Evolutionary conservation across 2,113 vertebrate genomes (phyloP), one percentile per base, ranked within the genome.

Genomic region (Corvus moneduloides): DNA sequence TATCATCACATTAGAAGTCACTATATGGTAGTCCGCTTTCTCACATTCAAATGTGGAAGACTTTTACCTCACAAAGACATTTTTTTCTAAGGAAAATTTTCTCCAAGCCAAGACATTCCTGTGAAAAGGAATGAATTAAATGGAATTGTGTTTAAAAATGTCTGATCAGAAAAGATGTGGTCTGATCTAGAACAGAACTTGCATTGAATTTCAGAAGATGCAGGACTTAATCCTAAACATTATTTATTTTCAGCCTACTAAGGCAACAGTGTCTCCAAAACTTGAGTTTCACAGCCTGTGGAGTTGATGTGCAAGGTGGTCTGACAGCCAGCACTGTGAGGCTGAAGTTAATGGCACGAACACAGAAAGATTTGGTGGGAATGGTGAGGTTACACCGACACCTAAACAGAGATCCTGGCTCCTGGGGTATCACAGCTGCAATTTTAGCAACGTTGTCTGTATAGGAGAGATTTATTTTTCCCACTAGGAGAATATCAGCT

Each of bases 131-230:
- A 66, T 68, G 0, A 49, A 90, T 69, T 66, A 64, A 77, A 26
- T 59, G 43, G 15, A 30, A 86, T 35, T 56, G 24, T 17, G 44
- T 72, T 84, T 75, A 24, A 69, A 84, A 56, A 86, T 24, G 4
- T 44, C 71, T 87, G n/a, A 43, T 77, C 33, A 17, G 62, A 77
- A 90, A 93, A 91, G 16, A 59, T 81, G 23, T 6, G 1, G 13
- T 71, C 46, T 86, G 23, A 37, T 55, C 48, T 84, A 44, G 43
- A 78, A 32, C 44, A 94, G 66, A 94, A 78, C 24, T 90, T 84
- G 30, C 76, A 63, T 1, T 81, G 63, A 81, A 77, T 55, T 89
- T 81, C 27, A 39, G 39, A 84, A 71, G 52, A 27, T 27, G 17
- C 30, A 35, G 20, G 26, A 55, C 21, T 75, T 74, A 93, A 67